Percentiles rank a stretch among this genome's conserved stretches.
Evolutionary conservation across 2,888 invertebrate genomes (phyloP).

Genomic region (Phyto melanocephala): DNA sequence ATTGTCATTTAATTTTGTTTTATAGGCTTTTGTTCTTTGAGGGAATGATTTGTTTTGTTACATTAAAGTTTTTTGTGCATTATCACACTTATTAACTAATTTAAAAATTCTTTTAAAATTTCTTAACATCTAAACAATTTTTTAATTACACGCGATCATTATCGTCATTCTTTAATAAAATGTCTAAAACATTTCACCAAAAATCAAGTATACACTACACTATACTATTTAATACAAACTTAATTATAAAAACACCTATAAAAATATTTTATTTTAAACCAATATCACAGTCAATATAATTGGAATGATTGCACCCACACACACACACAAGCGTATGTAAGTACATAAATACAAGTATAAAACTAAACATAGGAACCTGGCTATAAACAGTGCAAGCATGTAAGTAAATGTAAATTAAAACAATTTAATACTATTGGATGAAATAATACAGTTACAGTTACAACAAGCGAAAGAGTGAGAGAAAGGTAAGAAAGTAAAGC

Average conservation of each 20-base stretch:
- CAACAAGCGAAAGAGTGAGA: neutral
- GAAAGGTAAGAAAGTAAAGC: no score
- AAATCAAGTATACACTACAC: neutral
- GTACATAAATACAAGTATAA: no score
- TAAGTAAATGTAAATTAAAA: constrained; percentile 35
- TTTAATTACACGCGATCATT: constrained; percentile 22
- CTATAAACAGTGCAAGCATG: constrained; percentile 20
- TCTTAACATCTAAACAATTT: constrained; percentile 28
- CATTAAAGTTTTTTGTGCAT: neutral
- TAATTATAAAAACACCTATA: constrained; percentile 59
- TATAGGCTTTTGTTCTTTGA: neutral
- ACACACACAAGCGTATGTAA: neutral
- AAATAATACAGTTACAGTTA: neutral
- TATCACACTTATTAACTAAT: constrained; percentile 6
- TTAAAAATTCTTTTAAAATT: neutral
- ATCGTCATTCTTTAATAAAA: neutral
- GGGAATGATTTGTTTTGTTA: constrained; percentile 1
- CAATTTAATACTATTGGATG: constrained; percentile 26
- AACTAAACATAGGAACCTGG: constrained; percentile 52
- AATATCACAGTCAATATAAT: constrained; percentile 56
- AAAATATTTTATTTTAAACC: constrained; percentile 20
- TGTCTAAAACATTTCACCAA: neutral
- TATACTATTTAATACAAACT: constrained; percentile 9
- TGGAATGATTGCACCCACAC: constrained; percentile 5
- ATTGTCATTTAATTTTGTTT: constrained; percentile 12